These are phyloP conservation scores for Lepidurus packardi DNA, from an alignment of 1,140 invertebrate genomes.

Conservation along the genomic window DNA sequence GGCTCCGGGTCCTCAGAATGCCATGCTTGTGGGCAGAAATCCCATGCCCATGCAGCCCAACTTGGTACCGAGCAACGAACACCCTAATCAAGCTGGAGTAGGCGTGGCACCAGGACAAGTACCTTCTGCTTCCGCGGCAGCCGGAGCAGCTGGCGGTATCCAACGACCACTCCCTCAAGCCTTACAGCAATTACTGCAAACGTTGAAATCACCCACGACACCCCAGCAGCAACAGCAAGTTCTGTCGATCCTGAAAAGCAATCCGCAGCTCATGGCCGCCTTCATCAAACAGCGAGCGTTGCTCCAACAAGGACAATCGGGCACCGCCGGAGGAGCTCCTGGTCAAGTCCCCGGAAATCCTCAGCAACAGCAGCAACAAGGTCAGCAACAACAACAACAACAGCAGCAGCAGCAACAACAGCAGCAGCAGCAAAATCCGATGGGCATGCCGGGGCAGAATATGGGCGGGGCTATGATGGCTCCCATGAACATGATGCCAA, in stretches of 20 bases:
- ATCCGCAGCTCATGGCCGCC: constrained; percentile 93
- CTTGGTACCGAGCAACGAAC: constrained; percentile 34
- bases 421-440: constrained; percentile 46
- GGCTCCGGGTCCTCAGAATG: constrained; percentile 39
- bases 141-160: constrained; percentile 33
- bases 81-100: constrained; percentile 25
- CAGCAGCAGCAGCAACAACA: constrained; percentile 47
- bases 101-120: constrained; percentile 34
- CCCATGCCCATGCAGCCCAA: constrained; percentile 42
- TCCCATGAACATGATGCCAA: constrained; percentile 35
- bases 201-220: constrained; percentile 78
- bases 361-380: constrained; percentile 41
- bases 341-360: constrained; percentile 36
- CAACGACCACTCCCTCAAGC: constrained; percentile 52
- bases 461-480: constrained; percentile 47
- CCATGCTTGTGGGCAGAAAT: constrained; percentile 42
- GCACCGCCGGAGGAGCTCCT: constrained; percentile 37
- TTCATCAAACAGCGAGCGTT: constrained; percentile 86
- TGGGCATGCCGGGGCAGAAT: constrained; percentile 45
- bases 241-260: constrained; percentile 83
- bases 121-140: constrained; percentile 26
- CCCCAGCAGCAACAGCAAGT: constrained; percentile 91
- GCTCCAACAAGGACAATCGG: constrained; percentile 42
- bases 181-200: constrained; percentile 81
- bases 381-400: constrained; percentile 46